Percentiles rank a stretch among this genome's conserved stretches.
These are phyloP conservation scores for Chlamydotis undulata DNA, from an alignment of 2,113 vertebrate genomes.

Conservation along the genomic window DNA sequence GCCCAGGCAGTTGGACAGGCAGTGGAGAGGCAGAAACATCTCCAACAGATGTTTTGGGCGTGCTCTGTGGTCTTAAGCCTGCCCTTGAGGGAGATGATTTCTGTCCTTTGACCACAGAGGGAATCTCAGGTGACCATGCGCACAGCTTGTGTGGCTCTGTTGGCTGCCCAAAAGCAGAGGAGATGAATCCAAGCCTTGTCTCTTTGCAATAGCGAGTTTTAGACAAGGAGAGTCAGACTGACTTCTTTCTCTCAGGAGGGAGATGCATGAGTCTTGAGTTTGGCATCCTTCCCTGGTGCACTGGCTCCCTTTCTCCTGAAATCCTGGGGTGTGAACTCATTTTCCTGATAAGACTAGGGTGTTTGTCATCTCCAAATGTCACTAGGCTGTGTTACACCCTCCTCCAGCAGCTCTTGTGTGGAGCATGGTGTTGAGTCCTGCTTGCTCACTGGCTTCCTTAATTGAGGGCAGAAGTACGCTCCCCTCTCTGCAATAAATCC, in stretches of 20 bases:
- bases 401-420: background rate
- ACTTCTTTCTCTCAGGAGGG: background rate
- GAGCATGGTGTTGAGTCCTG: background rate
- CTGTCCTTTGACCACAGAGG: background rate
- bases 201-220: background rate
- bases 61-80: background rate
- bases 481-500: slow-evolving; percentile 41
- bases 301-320: background rate
- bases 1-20: background rate
- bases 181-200: background rate
- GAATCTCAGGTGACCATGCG: background rate
- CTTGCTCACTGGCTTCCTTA: background rate
- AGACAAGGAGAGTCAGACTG: background rate
- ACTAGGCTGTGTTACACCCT: background rate
- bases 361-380: background rate
- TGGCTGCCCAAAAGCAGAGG: background rate
- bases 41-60: background rate
- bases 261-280: background rate
- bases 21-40: background rate
- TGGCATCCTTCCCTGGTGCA: background rate
- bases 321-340: background rate
- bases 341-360: background rate
- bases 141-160: background rate
- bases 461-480: slow-evolving; percentile 35
- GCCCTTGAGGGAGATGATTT: background rate